A percentile compares a stretch with the other conserved stretches of the same genome.
Evolutionary conservation across 2,797 vertebrate genomes (phyloP).

Genomic region (Onychomys torridus): DNA sequence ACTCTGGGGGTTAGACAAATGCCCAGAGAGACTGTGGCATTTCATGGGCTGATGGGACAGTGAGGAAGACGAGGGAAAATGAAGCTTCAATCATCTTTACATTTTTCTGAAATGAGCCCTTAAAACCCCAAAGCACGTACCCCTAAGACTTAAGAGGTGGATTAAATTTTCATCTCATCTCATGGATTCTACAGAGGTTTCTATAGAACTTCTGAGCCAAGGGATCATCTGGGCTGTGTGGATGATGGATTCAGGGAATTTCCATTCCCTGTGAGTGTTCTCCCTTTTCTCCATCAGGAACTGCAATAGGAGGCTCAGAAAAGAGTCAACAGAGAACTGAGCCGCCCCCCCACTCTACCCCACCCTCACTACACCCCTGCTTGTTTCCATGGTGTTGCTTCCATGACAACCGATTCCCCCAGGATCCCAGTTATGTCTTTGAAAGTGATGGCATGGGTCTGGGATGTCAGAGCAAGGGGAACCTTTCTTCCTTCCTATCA

Average conservation of each 20-base stretch:
- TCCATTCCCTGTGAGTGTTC: background rate
- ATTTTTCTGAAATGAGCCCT: background rate
- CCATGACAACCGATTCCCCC: background rate
- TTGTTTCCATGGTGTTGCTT: background rate
- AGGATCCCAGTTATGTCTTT: background rate
- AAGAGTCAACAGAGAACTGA: background rate
- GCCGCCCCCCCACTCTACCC: too few relatives aligned
- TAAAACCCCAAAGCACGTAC: background rate
- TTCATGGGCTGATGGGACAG: background rate
- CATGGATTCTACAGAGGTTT: background rate
- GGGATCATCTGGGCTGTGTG: background rate
- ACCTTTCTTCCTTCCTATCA: background rate
- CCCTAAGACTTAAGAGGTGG: background rate
- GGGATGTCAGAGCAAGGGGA: background rate
- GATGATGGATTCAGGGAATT: background rate
- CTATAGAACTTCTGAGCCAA: background rate
- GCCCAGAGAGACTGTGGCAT: background rate
- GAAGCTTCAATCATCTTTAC: background rate
- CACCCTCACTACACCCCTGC: too few relatives aligned
- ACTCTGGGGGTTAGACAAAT: background rate
- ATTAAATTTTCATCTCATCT: background rate
- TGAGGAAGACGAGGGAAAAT: background rate
- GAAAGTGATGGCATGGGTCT: background rate
- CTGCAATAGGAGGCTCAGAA: background rate
- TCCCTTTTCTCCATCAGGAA: background rate